Conservation (phyloP, 92 coral and sea anemone species). For the Pocillopora meandrina region DNA sequence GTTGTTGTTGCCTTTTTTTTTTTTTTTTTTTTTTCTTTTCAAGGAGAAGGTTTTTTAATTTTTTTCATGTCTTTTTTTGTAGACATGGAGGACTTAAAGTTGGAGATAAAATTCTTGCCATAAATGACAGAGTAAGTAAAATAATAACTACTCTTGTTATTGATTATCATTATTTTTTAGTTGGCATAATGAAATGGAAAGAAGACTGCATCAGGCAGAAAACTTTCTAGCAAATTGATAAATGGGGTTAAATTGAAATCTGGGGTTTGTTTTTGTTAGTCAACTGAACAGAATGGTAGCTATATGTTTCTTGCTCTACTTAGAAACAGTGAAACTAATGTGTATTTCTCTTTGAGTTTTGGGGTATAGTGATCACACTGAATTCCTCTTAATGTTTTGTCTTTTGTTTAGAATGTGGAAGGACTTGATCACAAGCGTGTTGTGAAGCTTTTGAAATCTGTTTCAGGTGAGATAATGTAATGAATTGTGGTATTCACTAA, state of each 20-base stretch:
- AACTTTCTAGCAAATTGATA: too few species aligned
- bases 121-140: constrained; percentile 83
- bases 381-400: not conserved
- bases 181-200: not conserved
- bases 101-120: constrained; percentile 93
- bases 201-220: too few species aligned
- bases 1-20: too few species aligned
- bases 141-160: too few species aligned
- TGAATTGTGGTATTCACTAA: not conserved
- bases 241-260: too few species aligned
- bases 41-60: not conserved
- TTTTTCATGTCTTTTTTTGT: constrained; percentile 4
- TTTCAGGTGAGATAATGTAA: constrained; percentile 45
- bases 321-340: too few species aligned
- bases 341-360: not conserved
- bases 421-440: constrained; percentile 81
- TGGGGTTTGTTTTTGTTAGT: too few species aligned
- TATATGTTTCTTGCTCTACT: too few species aligned
- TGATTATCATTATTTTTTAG: not conserved
- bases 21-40: too few species aligned
- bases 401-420: constrained; percentile 66
- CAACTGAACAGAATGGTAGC: too few species aligned
- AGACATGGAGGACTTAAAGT: constrained; percentile 77
- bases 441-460: constrained; percentile 68
- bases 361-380: not conserved